A percentile compares a stretch with the other conserved stretches of the same genome.
These are phyloP conservation scores for Eurosta solidaginis DNA, from an alignment of 1,140 invertebrate species.

Conservation along the genomic window DNA sequence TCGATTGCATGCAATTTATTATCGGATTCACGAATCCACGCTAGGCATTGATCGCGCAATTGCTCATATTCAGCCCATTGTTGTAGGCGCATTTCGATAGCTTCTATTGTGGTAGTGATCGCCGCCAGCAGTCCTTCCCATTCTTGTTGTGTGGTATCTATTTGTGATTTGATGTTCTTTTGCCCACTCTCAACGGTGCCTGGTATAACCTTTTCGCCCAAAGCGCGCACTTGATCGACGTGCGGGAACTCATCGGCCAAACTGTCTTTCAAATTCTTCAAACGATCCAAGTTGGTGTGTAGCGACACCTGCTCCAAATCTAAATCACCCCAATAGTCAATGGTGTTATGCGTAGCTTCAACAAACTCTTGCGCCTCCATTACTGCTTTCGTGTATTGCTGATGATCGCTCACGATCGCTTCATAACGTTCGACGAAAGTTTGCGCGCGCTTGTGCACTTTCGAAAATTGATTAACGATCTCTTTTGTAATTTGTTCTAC, in stretches of 20 bases:
- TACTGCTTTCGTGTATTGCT: conserved; percentile 88
- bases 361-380: conserved; percentile 89
- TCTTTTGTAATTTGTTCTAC: conserved; percentile 67
- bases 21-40: conserved; percentile 90
- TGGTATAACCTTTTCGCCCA: conserved; percentile 89
- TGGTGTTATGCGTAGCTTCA: conserved; percentile 84
- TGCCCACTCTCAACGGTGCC: conserved; percentile 86
- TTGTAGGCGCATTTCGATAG: conserved; percentile 79
- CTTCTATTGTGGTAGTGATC: conserved; percentile 76
- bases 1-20: conserved; percentile 86
- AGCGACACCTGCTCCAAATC: conserved; percentile 86
- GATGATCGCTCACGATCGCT: conserved; percentile 88
- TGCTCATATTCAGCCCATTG: conserved; percentile 91
- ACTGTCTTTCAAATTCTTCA: conserved; percentile 80
- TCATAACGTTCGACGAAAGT: conserved; percentile 81
- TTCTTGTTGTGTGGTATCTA: conserved; percentile 85
- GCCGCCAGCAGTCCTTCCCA: conserved; percentile 83
- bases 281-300: conserved; percentile 88
- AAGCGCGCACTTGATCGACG: conserved; percentile 75
- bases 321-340: conserved; percentile 83
- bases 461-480: conserved; percentile 67
- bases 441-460: conserved; percentile 72
- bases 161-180: conserved; percentile 81
- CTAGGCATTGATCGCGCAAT: conserved; percentile 80
- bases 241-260: conserved; percentile 85